Evolutionary conservation across 2,797 vertebrate genomes (phyloP), one percentile per base, ranked within the genome.

Genomic region (Pseudopleuronectes americanus): DNA sequence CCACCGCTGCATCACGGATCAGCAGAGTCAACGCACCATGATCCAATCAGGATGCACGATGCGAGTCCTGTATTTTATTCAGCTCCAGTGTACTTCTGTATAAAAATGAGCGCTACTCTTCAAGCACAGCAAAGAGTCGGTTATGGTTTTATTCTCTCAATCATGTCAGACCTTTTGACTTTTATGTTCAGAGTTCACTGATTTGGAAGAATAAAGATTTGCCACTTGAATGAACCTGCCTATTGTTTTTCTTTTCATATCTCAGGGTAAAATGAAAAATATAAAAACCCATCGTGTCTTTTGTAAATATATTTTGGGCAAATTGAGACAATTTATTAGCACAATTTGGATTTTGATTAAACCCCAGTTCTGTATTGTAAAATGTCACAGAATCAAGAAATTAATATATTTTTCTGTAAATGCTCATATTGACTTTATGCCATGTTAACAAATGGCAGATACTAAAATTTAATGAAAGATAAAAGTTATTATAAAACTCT

Each of bases 201-300:
- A 83, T 77, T 80, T 53, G 68, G 24, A 64, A 64, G 43, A 74
- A 51, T 1, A 53, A 45, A 70, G 48, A 69, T 75, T 85, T 87
- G n/a, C 36, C 62, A 62, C 68, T 51, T 64, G 16, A 70, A 16
- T 26, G 41, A 63, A 19, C 65, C 56, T 6, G 26, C 77, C 60
- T 45, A 10, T 71, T 71, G 1, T 21, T 60, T 16, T 13, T 51
- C 21, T 61, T 22, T 57, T 6, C 36, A 28, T 10, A 41, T 0
- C 53, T 74, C 1, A 71, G 52, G 76, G 64, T 41, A 36, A 33
- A 17, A 23, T 57, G n/a, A 24, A 61, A 62, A 23, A 23, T 22
- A 55, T 36, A 23, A 69, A 69, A 62, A 49, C 8, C 48, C 16
- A 43, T 6, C 12, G 33, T 41, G 36, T 36, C 3, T 52, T 54